phyloP scores from a whole-genome alignment of 2,888 invertebrate genomes.

The Rhagonycha lutea region DNA sequence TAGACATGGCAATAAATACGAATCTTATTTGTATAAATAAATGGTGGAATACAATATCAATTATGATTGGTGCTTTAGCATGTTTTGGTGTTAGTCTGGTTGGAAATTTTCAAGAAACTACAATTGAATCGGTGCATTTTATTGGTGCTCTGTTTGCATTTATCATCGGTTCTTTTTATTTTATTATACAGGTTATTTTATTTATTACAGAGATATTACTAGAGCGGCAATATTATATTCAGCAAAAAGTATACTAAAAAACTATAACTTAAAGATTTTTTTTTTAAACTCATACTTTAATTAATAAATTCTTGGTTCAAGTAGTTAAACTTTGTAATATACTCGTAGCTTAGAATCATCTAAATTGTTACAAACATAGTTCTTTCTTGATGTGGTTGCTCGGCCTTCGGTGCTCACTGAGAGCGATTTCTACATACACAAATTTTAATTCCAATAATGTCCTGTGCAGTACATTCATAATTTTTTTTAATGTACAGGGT shows the following conservation, averaged over 20 bases:
- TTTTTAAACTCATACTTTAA: too few relatives aligned
- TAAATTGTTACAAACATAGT: too few relatives aligned
- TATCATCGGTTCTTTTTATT: constrained; percentile 77
- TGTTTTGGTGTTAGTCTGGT: constrained; percentile 70
- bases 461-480: too few relatives aligned
- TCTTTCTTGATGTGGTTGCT: too few relatives aligned
- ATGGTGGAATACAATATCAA: constrained; percentile 5
- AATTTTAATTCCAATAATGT: too few relatives aligned
- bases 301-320: too few relatives aligned
- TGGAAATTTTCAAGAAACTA: constrained; percentile 73
- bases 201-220: neutral
- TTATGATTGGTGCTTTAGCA: constrained; percentile 47
- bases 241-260: neutral
- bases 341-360: too few relatives aligned
- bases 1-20: constrained; percentile 1
- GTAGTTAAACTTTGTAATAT: too few relatives aligned
- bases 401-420: too few relatives aligned
- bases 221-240: neutral
- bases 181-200: constrained; percentile 72
- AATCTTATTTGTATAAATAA: neutral
- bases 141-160: constrained; percentile 73
- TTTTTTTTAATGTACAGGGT: too few relatives aligned
- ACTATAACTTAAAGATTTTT: too few relatives aligned
- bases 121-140: neutral
- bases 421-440: too few relatives aligned